Evolutionary conservation across 92 coral and sea anemone species (phyloP), one percentile per base, ranked within the genome.

Genomic region (Palythoa grandis): DNA sequence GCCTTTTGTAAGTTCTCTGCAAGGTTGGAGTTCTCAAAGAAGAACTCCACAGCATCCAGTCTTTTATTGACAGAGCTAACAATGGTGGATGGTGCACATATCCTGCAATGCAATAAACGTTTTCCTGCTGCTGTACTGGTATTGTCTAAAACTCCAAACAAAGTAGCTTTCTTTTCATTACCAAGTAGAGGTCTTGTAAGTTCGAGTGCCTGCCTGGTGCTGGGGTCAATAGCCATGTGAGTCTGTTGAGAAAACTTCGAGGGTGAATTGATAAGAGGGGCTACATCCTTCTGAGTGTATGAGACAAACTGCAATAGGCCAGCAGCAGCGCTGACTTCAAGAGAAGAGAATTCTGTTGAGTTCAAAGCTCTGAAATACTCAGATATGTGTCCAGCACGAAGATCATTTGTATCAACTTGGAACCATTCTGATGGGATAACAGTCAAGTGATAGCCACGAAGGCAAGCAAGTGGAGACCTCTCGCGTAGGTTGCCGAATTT

Each of bases 161-260:
- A 54, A 1, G 98, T 92, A 35, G 98, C 98, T 84, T 92, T 94
- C 88, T 88, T 89, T 66, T 92, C 93, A 11, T 90, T 72, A 67
- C 91, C 87, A 86, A 94, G 87, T 11, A 94, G 83, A 22, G 98
- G 95, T 47, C 76, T 90, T 11, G 98, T 92, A 8, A 94, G 91
- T 72, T 94, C 98, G 53, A 94, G 83, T 3, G 95, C 86, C 39
- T 92, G 76, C 76, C 98, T 83, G 3, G 98, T 94, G 56, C 90
- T 92, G 20, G 95, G 88, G 20, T 94, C 98, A 38, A 94, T 94
- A 5, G 98, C 94, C 98, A 94, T 92, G 87, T 94, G 95, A 7
- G 93, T 94, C 40, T 88, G 92, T 47, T 88, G 93, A 38, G 92
- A 93, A 79, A 89, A 94, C 77, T 88, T 86, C 29, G 90, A 82